Evolutionary conservation across 2,888 invertebrate genomes (phyloP).

Genomic region (Mellilla xanthometata): DNA sequence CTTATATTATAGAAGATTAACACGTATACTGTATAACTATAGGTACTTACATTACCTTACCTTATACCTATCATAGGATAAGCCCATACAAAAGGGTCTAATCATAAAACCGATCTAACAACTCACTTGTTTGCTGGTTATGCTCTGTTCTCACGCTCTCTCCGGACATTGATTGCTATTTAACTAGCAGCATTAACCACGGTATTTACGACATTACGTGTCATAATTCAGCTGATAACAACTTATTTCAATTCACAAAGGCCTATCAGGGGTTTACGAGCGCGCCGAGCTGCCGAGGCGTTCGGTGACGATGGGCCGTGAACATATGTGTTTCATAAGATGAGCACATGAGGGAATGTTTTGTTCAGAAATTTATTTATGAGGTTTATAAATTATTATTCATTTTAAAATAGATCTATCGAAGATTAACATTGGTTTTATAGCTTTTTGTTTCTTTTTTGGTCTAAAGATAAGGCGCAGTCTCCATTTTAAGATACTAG

Average conservation of each 20-base stretch:
- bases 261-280: slow-evolving; percentile 22
- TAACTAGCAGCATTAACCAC: slow-evolving; percentile 12
- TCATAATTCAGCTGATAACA: slow-evolving; percentile 25
- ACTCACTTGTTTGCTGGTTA: neutral
- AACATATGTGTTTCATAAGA: neutral
- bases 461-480: too few relatives aligned
- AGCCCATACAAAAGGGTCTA: too few relatives aligned
- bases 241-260: slow-evolving; percentile 32
- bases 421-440: too few relatives aligned
- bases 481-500: too few relatives aligned
- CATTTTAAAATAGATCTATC: too few relatives aligned
- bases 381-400: too few relatives aligned
- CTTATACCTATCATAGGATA: too few relatives aligned
- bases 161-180: slow-evolving; percentile 12
- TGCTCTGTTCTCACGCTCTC: slow-evolving; percentile 5
- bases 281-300: slow-evolving; percentile 11
- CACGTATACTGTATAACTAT: too few relatives aligned
- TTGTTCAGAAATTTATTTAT: too few relatives aligned
- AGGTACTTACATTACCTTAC: too few relatives aligned
- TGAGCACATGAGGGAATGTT: neutral
- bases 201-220: slow-evolving; percentile 16
- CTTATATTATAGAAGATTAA: too few relatives aligned
- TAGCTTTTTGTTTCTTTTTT: too few relatives aligned
- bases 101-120: neutral
- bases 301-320: slow-evolving; percentile 8